These are phyloP conservation scores for Diceros bicornis DNA, from an alignment of 2,797 vertebrate genomes.

Conservation along the genomic window DNA sequence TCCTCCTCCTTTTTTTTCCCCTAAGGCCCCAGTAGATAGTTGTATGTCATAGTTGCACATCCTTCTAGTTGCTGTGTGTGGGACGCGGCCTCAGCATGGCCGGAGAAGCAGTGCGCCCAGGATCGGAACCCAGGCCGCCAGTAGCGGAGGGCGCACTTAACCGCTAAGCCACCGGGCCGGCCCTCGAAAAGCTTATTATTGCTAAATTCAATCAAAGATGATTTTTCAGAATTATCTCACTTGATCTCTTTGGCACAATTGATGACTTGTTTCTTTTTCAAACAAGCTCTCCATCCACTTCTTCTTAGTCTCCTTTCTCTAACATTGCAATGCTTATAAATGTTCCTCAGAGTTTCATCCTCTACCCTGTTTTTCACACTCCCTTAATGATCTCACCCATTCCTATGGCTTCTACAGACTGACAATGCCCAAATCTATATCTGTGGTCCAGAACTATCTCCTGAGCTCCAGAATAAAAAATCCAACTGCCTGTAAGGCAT, in stretches of 20 bases:
- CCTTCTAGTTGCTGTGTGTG: no score
- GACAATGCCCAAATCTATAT: background rate
- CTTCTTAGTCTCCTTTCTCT: background rate
- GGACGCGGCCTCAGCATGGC: no score
- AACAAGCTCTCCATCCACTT: background rate
- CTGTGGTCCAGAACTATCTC: background rate
- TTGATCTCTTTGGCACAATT: background rate
- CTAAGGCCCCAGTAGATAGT: no score
- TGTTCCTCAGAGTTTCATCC: background rate
- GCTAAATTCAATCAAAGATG: background rate
- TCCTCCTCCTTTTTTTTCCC: no score
- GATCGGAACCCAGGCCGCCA: no score
- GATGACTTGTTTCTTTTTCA: background rate
- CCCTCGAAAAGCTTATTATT: background rate
- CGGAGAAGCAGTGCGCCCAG: no score
- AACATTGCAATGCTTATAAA: background rate
- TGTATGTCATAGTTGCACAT: no score
- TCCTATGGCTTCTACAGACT: background rate
- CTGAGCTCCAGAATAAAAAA: background rate
- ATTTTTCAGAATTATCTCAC: slow-evolving; percentile 2
- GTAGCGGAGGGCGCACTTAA: no score
- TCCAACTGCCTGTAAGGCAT: background rate
- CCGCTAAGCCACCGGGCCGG: no score
- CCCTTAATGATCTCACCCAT: accelerated
- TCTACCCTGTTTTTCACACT: background rate